Conservation (phyloP, 2,888 invertebrate species). For the Imbricaverruca yamaguchii region DNA sequence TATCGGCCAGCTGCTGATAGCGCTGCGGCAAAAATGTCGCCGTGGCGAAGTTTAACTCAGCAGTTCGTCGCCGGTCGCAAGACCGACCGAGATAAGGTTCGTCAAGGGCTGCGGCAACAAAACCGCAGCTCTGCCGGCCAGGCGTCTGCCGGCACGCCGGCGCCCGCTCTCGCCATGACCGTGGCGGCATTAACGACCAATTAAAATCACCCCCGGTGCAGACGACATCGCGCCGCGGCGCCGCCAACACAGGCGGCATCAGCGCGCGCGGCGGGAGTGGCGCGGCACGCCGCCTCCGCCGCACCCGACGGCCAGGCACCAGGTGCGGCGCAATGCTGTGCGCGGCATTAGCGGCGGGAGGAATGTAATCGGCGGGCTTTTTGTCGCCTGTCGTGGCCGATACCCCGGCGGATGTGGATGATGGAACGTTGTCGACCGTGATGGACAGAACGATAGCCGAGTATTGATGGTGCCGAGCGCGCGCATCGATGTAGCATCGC, state of each 20-base stretch:
- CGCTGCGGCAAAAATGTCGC: neutral
- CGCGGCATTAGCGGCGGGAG: neutral
- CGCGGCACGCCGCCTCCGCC: neutral
- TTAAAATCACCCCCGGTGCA: neutral
- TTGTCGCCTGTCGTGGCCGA: neutral
- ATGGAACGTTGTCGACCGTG: neutral
- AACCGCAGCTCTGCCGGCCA: neutral
- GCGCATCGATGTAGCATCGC: neutral
- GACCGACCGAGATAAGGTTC: neutral
- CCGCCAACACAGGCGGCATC: neutral
- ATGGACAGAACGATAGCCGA: neutral
- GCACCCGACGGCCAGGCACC: neutral
- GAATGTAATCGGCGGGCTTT: neutral
- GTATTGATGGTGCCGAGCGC: neutral
- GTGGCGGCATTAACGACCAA: conserved; percentile 1
- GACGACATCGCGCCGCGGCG: neutral
- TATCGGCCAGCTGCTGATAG: neutral
- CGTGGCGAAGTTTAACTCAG: neutral
- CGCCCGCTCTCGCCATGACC: neutral
- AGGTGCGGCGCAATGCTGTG: neutral
- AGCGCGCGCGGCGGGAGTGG: neutral
- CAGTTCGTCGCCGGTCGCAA: neutral
- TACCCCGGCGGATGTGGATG: neutral
- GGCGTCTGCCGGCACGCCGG: neutral
- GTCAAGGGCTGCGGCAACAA: neutral